phyloP scores from a whole-genome alignment of 1,140 invertebrate species.

The Leptinotarsa undecemlineata region DNA sequence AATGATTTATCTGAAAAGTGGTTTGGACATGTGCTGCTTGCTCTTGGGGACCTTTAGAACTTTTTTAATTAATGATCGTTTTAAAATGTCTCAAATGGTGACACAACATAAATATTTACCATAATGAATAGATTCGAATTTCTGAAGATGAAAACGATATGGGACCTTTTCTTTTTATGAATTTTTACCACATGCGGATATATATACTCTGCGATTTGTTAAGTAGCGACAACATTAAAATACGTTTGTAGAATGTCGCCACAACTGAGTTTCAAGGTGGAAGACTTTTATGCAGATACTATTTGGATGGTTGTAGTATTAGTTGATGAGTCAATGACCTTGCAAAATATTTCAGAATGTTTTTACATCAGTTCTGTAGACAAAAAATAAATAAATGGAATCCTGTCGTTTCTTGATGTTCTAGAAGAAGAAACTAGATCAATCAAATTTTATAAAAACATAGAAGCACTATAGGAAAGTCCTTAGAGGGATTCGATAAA shows the following conservation, averaged over 20 bases:
- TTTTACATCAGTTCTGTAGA: too few species aligned
- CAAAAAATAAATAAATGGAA: too few species aligned
- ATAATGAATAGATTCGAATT: slow-evolving; percentile 29
- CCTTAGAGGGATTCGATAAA: too few species aligned
- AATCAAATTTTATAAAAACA: too few species aligned
- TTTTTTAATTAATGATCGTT: slow-evolving; percentile 33
- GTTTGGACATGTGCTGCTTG: slow-evolving; percentile 27
- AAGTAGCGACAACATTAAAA: slow-evolving; percentile 2
- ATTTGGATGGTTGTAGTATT: background rate
- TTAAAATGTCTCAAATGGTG: slow-evolving; percentile 32
- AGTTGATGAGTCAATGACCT: background rate
- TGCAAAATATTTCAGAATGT: too few species aligned
- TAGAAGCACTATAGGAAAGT: too few species aligned
- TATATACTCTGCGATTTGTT: background rate
- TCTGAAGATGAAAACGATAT: slow-evolving; percentile 23
- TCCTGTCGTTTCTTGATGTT: too few species aligned
- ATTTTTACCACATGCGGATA: slow-evolving; percentile 10
- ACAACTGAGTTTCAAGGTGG: background rate
- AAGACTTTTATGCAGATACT: background rate
- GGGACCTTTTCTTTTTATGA: slow-evolving; percentile 17
- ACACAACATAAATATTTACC: slow-evolving; percentile 31
- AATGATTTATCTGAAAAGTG: slow-evolving; percentile 35
- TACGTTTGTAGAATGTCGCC: background rate
- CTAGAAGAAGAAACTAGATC: too few species aligned
- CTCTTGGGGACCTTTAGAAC: slow-evolving; percentile 26